Evolutionary conservation across 2,888 invertebrate genomes (phyloP).

Genomic region (Scaptomyza tumidula): DNA sequence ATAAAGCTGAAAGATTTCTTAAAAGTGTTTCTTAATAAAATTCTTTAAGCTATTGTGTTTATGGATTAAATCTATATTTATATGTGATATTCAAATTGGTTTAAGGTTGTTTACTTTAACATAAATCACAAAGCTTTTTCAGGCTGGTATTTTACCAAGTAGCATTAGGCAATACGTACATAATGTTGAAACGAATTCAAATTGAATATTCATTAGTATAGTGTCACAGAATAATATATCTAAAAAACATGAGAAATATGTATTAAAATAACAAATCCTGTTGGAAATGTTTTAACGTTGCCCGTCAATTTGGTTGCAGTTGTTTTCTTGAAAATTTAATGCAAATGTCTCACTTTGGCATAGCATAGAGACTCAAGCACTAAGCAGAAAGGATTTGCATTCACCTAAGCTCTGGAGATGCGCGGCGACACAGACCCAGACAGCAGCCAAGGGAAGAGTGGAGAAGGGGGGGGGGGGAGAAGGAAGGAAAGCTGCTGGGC

Average conservation of each 20-base stretch:
- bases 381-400: slow-evolving; percentile 62
- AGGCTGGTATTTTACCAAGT: too few species aligned
- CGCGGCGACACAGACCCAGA: slow-evolving; percentile 16
- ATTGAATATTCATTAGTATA: slow-evolving; percentile 3
- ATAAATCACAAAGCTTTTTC: too few species aligned
- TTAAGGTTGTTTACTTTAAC: too few species aligned
- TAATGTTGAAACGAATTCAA: not conserved
- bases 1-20: too few species aligned
- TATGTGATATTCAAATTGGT: too few species aligned
- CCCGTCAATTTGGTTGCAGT: slow-evolving; percentile 12
- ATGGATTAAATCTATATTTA: too few species aligned
- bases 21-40: too few species aligned
- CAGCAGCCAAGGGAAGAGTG: slow-evolving; percentile 13
- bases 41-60: too few species aligned
- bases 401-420: slow-evolving; percentile 60
- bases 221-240: not conserved
- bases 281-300: slow-evolving; percentile 14
- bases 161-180: too few species aligned
- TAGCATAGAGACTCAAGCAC: slow-evolving; percentile 16
- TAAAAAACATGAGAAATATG: not conserved
- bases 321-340: slow-evolving; percentile 39
- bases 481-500: slow-evolving; percentile 8
- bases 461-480: not conserved
- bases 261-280: not conserved
- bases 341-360: slow-evolving; percentile 60